Evolutionary conservation across 2,797 vertebrate species (phyloP).

Genomic region (Brachyrhaphis roseni): DNA sequence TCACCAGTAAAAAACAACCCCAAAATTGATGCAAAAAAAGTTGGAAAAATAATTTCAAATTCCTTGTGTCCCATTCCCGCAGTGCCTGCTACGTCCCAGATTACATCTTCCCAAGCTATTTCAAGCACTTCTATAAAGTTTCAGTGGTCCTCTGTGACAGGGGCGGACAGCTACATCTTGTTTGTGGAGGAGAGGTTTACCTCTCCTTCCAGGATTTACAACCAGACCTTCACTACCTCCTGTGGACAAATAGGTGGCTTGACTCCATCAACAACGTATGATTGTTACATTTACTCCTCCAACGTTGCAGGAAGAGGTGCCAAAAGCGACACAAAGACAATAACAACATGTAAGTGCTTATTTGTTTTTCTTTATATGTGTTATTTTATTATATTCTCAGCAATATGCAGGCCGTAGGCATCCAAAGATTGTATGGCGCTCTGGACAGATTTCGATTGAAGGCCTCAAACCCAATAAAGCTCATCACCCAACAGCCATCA

Average conservation of each 20-base stretch:
- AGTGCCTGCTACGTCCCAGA: constrained; percentile 80
- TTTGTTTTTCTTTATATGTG: background rate
- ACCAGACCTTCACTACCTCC: constrained; percentile 57
- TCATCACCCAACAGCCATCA: background rate
- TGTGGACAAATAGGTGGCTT: constrained; percentile 64
- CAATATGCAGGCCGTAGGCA: background rate
- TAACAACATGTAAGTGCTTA: constrained; percentile 78
- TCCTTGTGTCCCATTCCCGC: constrained; percentile 25
- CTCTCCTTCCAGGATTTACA: constrained; percentile 6
- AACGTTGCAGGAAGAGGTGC: constrained; percentile 77
- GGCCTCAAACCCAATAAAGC: background rate
- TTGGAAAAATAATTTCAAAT: constrained; percentile 13
- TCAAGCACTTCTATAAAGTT: constrained; percentile 78
- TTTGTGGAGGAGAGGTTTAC: constrained; percentile 49
- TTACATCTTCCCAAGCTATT: constrained; percentile 67
- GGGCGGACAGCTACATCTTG: constrained; percentile 73
- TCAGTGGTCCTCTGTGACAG: constrained; percentile 73
- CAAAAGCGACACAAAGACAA: constrained; percentile 62
- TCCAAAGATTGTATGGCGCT: background rate
- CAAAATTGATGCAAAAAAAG: background rate
- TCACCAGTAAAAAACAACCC: background rate
- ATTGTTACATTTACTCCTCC: constrained; percentile 69
- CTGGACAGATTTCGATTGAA: background rate
- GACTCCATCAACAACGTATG: constrained; percentile 71
- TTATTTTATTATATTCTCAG: background rate